Evolutionary conservation across 1,140 invertebrate genomes (phyloP).

Genomic region (Meloidogyne exigua): DNA sequence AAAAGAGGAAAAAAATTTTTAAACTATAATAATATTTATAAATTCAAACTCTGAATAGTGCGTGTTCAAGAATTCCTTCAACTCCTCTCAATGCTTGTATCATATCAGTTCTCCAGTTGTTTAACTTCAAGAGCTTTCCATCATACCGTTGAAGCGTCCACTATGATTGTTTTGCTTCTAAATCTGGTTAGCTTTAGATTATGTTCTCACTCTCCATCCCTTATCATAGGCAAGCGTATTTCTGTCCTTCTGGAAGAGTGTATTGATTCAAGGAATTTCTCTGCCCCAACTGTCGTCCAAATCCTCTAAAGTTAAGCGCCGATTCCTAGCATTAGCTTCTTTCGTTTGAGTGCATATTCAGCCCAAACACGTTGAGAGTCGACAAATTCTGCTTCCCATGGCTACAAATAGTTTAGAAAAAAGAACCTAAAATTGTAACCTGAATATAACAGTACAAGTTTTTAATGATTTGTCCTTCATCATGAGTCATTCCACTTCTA

Average conservation of each 20-base stretch:
- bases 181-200: conserved; percentile 97
- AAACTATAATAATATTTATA: conserved; percentile 9
- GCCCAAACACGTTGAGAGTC: conserved; percentile 99
- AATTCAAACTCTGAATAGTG: conserved; percentile 81
- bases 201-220: conserved; percentile 96
- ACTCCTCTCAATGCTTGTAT: conserved; percentile 99
- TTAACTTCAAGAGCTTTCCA: conserved; percentile 94
- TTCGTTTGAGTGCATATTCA: conserved; percentile 95
- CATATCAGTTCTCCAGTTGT: conserved; percentile 98
- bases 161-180: conserved; percentile 99
- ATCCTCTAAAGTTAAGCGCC: conserved; percentile 94
- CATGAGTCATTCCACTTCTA: conserved; percentile 98
- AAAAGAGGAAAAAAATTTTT: conserved; percentile 23
- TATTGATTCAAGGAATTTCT: conserved; percentile 97
- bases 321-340: conserved; percentile 97
- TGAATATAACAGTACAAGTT: conserved; percentile 83
- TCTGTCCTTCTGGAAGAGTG: conserved; percentile 98
- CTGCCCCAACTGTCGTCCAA: conserved; percentile 98
- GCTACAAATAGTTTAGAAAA: conserved; percentile 73
- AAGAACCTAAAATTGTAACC: conserved; percentile 27
- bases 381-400: conserved; percentile 99
- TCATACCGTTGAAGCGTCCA: conserved; percentile 86
- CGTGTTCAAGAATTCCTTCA: conserved; percentile 97
- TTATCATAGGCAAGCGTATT: conserved; percentile 99
- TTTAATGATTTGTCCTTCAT: conserved; percentile 99